Evolutionary conservation across 2,113 vertebrate species (phyloP), one percentile per base, ranked within the genome.

Genomic region (Mirounga angustirostris): DNA sequence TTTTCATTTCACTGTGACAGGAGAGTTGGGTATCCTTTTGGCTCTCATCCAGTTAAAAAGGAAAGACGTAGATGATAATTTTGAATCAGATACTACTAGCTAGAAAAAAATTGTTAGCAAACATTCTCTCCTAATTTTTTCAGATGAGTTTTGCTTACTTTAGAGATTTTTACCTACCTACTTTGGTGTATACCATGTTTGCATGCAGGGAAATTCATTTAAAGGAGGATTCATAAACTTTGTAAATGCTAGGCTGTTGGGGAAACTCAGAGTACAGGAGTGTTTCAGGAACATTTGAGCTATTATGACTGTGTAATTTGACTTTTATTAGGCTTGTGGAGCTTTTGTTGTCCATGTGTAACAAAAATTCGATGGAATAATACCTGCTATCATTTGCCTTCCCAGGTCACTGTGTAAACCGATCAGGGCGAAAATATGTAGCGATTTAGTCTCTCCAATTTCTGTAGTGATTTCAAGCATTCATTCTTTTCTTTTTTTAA

Each of bases 1-100:
- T 96, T 96, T 98, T 97, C 8, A 83, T 84, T 92, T 94, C 74
- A 89, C 50, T 26, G 12, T 54, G 43, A 92, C 36, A 82, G 7
- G 67, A 91, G 78, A 46, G 30, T 91, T 82, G 10, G 65, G 2
- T 61, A 65, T 95, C 40, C 7, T 73, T 95, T 95, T 52, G 33
- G 6, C n/a, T 96, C 15, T 94, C 9, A 89, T 28, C 7, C 30
- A 84, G 52, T 59, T 91, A 96, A 67, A 21, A 18, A 63, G 61
- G 93, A 96, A 92, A 69, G 43, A 50, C 0, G 2, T 58, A 80
- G 40, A 54, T 93, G 52, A 54, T 65, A 58, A 87, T 87, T 90
- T 73, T 40, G 22, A 50, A 63, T 78, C 14, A 79, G 30, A 43
- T 89, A 4, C 3, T 82, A 40, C 30, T 74, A 86, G 61, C 46